Percentiles rank a stretch among this genome's conserved stretches.
phyloP scores from a whole-genome alignment of 2,113 vertebrate species.

The Megaleporinus macrocephalus region DNA sequence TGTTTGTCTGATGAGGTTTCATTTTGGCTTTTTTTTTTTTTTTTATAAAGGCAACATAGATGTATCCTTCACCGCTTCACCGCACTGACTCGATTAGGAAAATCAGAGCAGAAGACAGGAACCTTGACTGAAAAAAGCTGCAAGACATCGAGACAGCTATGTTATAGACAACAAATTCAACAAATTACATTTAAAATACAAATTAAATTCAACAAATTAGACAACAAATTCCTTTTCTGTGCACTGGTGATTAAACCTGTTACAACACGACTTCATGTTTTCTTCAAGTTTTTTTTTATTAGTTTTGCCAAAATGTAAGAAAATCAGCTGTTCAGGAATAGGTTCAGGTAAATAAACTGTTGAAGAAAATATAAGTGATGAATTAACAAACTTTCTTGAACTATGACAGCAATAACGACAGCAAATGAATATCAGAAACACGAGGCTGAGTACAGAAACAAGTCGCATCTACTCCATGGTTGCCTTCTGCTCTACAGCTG shows the following conservation, averaged over 20 bases:
- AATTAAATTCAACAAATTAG: neutral
- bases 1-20: too few relatives aligned
- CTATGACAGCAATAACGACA: neutral
- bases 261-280: neutral
- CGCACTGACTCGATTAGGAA: too few relatives aligned
- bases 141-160: too few relatives aligned
- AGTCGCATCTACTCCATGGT: neutral
- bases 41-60: too few relatives aligned
- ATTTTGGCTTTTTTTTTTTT: too few relatives aligned
- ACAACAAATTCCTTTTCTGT: neutral
- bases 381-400: neutral
- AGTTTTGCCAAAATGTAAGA: neutral
- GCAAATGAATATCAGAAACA: neutral
- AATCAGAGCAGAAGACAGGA: too few relatives aligned
- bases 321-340: neutral
- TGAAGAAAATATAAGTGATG: neutral
- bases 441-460: neutral
- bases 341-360: neutral
- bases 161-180: too few relatives aligned
- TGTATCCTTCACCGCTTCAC: too few relatives aligned
- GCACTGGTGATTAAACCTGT: neutral
- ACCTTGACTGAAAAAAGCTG: too few relatives aligned
- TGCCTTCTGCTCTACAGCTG: conserved; percentile 7
- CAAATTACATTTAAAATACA: too few relatives aligned
- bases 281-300: neutral